Conservation (phyloP, 2,113 vertebrate genomes). For the Rousettus leschenaultii region DNA sequence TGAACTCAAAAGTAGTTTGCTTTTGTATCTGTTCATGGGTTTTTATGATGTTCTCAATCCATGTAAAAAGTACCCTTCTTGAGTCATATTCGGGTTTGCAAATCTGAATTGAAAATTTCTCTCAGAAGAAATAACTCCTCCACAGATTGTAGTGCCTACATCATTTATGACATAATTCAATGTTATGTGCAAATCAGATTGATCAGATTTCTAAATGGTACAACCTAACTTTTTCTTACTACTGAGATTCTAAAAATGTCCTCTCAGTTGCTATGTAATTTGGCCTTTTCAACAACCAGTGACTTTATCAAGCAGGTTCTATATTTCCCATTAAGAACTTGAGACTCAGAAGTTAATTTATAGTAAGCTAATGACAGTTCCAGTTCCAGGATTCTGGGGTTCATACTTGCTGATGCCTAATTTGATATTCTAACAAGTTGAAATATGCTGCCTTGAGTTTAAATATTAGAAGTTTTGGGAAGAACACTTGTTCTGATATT, state of each 20-base stretch:
- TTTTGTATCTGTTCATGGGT: background rate
- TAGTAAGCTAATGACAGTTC: background rate
- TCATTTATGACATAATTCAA: background rate
- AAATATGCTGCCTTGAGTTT: background rate
- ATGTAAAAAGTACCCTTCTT: background rate
- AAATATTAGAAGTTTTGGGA: background rate
- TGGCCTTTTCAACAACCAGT: background rate
- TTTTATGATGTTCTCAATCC: background rate
- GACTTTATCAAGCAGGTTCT: background rate
- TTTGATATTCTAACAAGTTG: background rate
- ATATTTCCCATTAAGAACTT: background rate
- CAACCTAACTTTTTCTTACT: background rate
- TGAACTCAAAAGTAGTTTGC: background rate
- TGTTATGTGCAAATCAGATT: background rate
- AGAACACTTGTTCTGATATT: background rate
- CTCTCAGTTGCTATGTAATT: background rate
- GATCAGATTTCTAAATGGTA: background rate
- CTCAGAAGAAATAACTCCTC: background rate
- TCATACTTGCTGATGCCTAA: background rate
- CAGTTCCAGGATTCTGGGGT: background rate
- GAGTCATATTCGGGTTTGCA: background rate
- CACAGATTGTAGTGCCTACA: background rate
- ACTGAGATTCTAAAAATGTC: background rate
- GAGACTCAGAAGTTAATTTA: background rate
- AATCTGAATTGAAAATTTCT: background rate